Base-by-base conservation (phyloP, 23 tunicate genomes). In the Ascidia mentula region DNA sequence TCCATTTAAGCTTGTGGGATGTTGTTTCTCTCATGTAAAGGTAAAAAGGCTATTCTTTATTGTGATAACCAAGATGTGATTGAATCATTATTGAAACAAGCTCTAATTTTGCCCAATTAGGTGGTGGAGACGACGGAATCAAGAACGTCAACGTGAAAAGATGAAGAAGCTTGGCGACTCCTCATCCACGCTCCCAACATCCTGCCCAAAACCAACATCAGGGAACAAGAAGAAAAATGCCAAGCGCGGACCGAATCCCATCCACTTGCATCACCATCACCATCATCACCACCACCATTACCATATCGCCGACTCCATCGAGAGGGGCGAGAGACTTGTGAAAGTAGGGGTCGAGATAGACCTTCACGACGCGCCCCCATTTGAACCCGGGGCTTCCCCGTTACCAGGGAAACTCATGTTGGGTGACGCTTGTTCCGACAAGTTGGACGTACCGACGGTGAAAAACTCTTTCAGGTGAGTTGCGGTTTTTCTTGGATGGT, bases 251-350 rank as follows among this genome's bases (percentile, higher is more conserved):
- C n/a, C n/a, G n/a, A n/a, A n/a, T n/a, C 72, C 84, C 6, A 82
- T 88, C 46, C 93, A 88, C 37, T 45, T 86, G 28, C 92, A 88
- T 60, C 93, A 88, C 46, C 93, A 88, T 59, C 81, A 79, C 46
- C 93, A 88, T 69, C 87, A 88, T 45, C 93, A 88, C 36, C 87
- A 88, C 40, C 93, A 88, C 39, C 93, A 88, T 65, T 82, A 88
- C 59, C 93, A 88, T 77, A 77, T 82, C 74, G 18, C 84, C 1
- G 71, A 59, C 34, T 15, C 89, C 7, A 75, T 6, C 8, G 53
- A 75, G 46, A 6, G 53, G 13, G 53, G 79, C 15, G 83, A 76
- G 8, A 18, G 40, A 32, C 72, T 34, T 38, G 30, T 78, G 17
- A 83, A 53, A 59, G 78, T 78, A 20, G 74, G 37, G n/a, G 83